Evolutionary conservation across 2,888 invertebrate genomes (phyloP).

Genomic region (Hyles lineata): DNA sequence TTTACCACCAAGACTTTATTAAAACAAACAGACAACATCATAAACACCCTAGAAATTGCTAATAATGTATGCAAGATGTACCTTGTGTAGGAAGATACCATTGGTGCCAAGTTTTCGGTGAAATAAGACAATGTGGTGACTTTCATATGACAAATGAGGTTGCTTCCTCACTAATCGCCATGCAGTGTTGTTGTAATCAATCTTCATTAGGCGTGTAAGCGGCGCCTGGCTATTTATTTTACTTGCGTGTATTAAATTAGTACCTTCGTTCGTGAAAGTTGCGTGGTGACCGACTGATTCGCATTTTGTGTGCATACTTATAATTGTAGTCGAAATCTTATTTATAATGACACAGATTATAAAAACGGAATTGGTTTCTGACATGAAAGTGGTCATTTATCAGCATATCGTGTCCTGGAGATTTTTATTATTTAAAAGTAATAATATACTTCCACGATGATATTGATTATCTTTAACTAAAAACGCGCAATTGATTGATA

Average conservation of each 20-base stretch:
- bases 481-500: neutral
- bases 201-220: conserved; percentile 78
- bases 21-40: too few species aligned
- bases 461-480: neutral
- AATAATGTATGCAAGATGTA: neutral
- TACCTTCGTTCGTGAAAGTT: conserved; percentile 72
- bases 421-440: neutral
- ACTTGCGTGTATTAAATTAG: conserved; percentile 53
- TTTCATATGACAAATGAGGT: conserved; percentile 56
- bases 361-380: neutral
- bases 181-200: conserved; percentile 70
- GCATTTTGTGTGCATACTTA: conserved; percentile 44
- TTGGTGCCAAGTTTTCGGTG: neutral
- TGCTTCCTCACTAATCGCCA: conserved; percentile 60
- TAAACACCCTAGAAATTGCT: neutral
- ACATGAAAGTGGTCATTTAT: neutral
- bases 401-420: neutral
- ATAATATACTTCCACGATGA: neutral
- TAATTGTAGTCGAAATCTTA: conserved; percentile 11
- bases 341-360: conserved; percentile 8
- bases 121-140: conserved; percentile 16
- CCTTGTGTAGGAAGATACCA: neutral
- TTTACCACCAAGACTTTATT: too few species aligned
- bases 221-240: conserved; percentile 74
- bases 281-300: conserved; percentile 66